Evolutionary conservation across 2,888 invertebrate species (phyloP).

Genomic region (Drosophila yooni): DNA sequence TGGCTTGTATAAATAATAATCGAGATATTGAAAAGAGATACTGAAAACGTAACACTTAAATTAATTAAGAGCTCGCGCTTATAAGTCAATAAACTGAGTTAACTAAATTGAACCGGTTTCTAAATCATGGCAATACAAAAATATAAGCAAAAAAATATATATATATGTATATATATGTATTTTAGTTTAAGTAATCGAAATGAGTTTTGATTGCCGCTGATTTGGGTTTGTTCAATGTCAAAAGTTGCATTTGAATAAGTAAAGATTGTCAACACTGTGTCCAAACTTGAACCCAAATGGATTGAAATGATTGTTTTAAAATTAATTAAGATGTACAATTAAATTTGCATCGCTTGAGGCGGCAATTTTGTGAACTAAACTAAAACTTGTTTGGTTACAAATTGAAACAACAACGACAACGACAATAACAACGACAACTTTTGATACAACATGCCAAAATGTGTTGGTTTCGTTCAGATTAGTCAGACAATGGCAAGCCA

Average conservation of each 20-base stretch:
- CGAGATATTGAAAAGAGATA: neutral
- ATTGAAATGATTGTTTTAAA: slow-evolving; percentile 58
- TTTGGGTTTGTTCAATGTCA: slow-evolving; percentile 43
- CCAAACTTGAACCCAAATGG: slow-evolving; percentile 42
- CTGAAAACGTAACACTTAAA: neutral
- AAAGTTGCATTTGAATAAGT: slow-evolving; percentile 18
- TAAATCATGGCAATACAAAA: neutral
- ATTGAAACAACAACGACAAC: slow-evolving; percentile 12
- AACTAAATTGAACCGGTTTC: slow-evolving; percentile 10
- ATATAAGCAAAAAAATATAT: neutral
- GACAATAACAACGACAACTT: slow-evolving; percentile 9
- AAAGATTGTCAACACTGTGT: slow-evolving; percentile 30
- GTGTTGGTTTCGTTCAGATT: slow-evolving; percentile 17
- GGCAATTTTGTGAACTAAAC: slow-evolving; percentile 3
- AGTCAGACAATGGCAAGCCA: slow-evolving; percentile 37
- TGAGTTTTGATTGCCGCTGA: slow-evolving; percentile 12
- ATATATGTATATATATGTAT: neutral
- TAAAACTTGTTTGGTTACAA: slow-evolving; percentile 40
- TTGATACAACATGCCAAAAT: slow-evolving; percentile 40
- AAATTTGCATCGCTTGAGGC: slow-evolving; percentile 46
- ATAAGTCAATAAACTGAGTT: neutral
- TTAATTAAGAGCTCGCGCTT: neutral
- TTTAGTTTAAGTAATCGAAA: slow-evolving; percentile 8
- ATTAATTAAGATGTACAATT: slow-evolving; percentile 63
- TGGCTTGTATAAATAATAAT: neutral